Conservation (phyloP, 2,888 invertebrate genomes). For the Ennomos quercinarius region DNA sequence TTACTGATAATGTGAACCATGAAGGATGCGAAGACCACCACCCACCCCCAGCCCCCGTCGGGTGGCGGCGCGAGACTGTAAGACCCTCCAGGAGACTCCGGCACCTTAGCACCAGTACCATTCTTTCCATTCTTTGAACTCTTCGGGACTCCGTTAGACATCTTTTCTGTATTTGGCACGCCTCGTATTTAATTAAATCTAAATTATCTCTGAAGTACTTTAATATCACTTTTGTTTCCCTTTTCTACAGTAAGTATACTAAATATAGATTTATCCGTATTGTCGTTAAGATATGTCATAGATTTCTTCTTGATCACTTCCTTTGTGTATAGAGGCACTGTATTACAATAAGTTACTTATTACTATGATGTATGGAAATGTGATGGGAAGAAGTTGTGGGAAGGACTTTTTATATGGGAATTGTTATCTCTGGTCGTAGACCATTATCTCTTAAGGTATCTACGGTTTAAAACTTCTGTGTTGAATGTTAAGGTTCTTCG, state of each 20-base stretch:
- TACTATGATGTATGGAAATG: slow-evolving; percentile 41
- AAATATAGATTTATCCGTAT: slow-evolving; percentile 43
- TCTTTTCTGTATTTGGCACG: slow-evolving; percentile 56
- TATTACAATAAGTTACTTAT: slow-evolving; percentile 41
- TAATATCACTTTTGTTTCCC: slow-evolving; percentile 40
- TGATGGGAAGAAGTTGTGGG: slow-evolving; percentile 49
- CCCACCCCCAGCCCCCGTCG: slow-evolving; percentile 98
- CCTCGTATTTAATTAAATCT: slow-evolving; percentile 21
- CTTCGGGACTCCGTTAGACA: slow-evolving; percentile 67
- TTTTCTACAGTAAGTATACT: slow-evolving; percentile 31
- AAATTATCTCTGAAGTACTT: slow-evolving; percentile 37
- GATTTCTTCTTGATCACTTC: slow-evolving; percentile 42
- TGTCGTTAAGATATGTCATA: slow-evolving; percentile 62
- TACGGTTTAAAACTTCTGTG: slow-evolving; percentile 60
- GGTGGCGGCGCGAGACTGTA: slow-evolving; percentile 88
- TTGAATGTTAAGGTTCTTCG: slow-evolving; percentile 47
- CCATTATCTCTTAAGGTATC: slow-evolving; percentile 65
- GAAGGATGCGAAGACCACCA: slow-evolving; percentile 97
- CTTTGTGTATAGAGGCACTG: slow-evolving; percentile 43
- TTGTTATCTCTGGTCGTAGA: slow-evolving; percentile 64
- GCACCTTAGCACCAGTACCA: slow-evolving; percentile 59
- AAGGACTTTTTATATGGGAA: slow-evolving; percentile 39
- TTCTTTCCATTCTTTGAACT: slow-evolving; percentile 65
- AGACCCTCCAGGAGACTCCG: slow-evolving; percentile 60
- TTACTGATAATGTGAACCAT: slow-evolving; percentile 97